Percentiles rank a stretch among this genome's conserved stretches.
Evolutionary conservation across 2,888 invertebrate genomes (phyloP).

Genomic region (Drosophila anomalata): DNA sequence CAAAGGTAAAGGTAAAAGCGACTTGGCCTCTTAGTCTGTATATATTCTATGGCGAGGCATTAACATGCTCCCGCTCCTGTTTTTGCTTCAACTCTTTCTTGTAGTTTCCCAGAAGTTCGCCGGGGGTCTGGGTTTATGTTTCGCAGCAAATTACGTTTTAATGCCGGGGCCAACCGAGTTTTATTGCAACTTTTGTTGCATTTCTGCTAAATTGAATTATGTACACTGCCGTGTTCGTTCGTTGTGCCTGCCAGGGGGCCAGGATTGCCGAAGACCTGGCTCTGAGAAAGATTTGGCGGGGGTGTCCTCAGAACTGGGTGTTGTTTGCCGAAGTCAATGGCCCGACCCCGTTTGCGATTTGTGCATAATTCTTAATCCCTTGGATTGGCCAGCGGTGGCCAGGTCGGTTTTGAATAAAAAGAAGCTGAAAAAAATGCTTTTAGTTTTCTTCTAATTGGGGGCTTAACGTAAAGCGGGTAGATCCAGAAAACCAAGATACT

Average conservation of each 20-base stretch:
- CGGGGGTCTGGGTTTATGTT: slow-evolving; percentile 33
- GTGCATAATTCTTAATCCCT: slow-evolving; percentile 50
- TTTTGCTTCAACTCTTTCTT: slow-evolving; percentile 4
- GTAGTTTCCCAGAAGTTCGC: slow-evolving; percentile 34
- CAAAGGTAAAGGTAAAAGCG: slow-evolving; percentile 54
- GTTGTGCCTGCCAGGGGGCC: neutral
- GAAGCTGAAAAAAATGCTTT: neutral
- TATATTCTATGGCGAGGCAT: slow-evolving; percentile 36
- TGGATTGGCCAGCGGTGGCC: slow-evolving; percentile 16
- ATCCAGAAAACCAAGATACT: neutral
- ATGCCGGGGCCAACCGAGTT: slow-evolving; percentile 60
- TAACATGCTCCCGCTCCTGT: slow-evolving; percentile 40
- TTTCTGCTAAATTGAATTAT: slow-evolving; percentile 69
- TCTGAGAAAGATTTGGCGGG: neutral
- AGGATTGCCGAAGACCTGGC: neutral
- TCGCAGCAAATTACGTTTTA: slow-evolving; percentile 68
- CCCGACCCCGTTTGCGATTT: slow-evolving; percentile 45
- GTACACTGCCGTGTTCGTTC: slow-evolving; percentile 40
- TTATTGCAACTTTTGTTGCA: slow-evolving; percentile 72
- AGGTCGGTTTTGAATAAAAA: neutral
- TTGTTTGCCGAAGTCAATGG: slow-evolving; percentile 39
- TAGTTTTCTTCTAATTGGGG: neutral
- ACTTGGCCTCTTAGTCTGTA: slow-evolving; percentile 15
- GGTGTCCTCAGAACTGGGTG: neutral
- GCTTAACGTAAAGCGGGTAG: neutral